Percentiles rank a stretch among this genome's conserved stretches.
phyloP scores from a whole-genome alignment of 92 coral and sea anemone genomes.

The Phenganax subtilis region DNA sequence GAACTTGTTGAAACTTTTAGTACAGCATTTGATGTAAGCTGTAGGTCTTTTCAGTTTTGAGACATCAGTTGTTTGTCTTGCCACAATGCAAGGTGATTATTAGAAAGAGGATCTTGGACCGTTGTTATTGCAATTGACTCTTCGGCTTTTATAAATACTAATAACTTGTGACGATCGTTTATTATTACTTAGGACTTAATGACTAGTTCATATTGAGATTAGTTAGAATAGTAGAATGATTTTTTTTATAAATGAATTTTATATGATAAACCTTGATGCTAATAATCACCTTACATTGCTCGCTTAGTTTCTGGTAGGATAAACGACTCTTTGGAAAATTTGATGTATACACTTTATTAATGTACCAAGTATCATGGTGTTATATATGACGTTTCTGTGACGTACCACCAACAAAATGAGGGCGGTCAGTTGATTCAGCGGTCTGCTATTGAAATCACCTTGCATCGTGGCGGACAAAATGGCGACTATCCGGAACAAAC shows the following conservation, averaged over 20 bases:
- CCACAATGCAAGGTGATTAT: constrained; percentile 47
- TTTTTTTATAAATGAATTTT: neutral
- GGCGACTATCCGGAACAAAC: constrained; percentile 9
- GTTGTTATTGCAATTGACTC: neutral
- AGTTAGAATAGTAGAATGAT: too few relatives aligned
- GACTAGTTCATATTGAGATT: too few relatives aligned
- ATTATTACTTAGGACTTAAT: too few relatives aligned
- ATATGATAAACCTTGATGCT: constrained; percentile 1
- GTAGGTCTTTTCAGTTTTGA: neutral
- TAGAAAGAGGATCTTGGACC: neutral
- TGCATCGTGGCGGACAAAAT: constrained; percentile 39
- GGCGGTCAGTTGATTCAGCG: neutral
- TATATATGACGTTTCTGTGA: neutral
- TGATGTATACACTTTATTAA: neutral
- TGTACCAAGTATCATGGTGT: too few relatives aligned
- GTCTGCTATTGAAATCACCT: constrained; percentile 29
- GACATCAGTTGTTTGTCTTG: neutral
- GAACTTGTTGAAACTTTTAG: neutral
- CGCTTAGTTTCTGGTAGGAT: too few relatives aligned
- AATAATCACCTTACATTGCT: constrained; percentile 22
- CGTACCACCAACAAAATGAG: neutral
- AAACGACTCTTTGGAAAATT: neutral
- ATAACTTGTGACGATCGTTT: neutral
- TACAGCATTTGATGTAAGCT: neutral
- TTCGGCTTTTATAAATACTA: neutral